Evolutionary conservation across 2,797 vertebrate species (phyloP).

Genomic region (Aldrovandia affinis): DNA sequence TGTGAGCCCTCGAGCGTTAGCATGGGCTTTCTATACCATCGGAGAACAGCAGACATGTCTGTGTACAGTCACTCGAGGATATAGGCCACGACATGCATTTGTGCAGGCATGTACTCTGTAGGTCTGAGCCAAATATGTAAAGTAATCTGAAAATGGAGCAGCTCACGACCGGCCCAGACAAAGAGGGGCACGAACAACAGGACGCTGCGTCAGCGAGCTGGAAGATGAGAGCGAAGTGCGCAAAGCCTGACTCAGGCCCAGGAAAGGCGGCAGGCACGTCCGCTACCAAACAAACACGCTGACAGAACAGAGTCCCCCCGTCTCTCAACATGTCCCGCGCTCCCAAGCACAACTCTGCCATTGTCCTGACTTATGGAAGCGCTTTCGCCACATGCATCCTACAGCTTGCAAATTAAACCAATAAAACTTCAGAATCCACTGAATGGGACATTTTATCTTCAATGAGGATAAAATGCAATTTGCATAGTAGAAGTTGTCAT

Average conservation of each 20-base stretch:
- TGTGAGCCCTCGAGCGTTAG: background rate
- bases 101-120: background rate
- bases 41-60: background rate
- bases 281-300: background rate
- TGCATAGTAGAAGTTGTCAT: background rate
- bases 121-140: background rate
- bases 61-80: background rate
- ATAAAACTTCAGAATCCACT: too few relatives aligned
- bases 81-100: background rate
- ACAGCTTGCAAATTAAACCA: background rate
- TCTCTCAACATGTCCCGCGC: background rate
- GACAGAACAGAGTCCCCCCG: background rate
- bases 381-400: background rate
- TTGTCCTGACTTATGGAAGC: background rate
- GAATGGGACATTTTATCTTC: background rate
- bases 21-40: background rate
- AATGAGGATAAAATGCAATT: background rate
- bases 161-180: background rate
- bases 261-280: background rate
- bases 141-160: background rate
- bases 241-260: background rate
- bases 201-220: slow-evolving; percentile 20
- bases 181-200: slow-evolving; percentile 10
- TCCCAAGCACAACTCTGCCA: background rate
- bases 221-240: background rate